These are phyloP conservation scores for Etheostoma spectabile DNA, from an alignment of 2,113 vertebrate genomes.

Conservation along the genomic window DNA sequence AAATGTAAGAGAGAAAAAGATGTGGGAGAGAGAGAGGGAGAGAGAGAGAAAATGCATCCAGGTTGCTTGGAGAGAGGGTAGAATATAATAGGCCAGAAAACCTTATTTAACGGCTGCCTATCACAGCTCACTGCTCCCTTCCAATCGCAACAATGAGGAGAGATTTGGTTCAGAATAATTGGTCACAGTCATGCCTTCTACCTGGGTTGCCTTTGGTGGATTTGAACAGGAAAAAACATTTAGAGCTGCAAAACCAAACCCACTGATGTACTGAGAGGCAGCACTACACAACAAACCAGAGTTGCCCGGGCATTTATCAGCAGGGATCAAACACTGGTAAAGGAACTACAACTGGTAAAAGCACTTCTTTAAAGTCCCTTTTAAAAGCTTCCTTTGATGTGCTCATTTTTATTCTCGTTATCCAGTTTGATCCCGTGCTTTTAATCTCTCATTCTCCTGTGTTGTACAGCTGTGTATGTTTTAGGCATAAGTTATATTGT, in stretches of 20 bases:
- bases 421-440: constrained; percentile 13
- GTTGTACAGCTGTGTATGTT: background rate
- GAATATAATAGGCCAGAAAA: constrained; percentile 68
- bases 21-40: background rate
- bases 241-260: constrained; percentile 47
- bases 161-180: constrained; percentile 73
- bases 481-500: background rate
- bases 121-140: constrained; percentile 57
- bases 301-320: constrained; percentile 20
- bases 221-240: constrained; percentile 58
- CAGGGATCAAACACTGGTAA: constrained; percentile 17
- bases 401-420: constrained; percentile 17
- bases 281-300: constrained; percentile 25
- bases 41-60: constrained; percentile 46
- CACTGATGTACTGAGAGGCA: constrained; percentile 31
- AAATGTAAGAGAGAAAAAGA: background rate
- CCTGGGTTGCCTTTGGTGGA: constrained; percentile 66
- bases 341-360: constrained; percentile 27
- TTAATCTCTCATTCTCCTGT: constrained; percentile 1
- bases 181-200: constrained; percentile 76
- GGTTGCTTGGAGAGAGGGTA: constrained; percentile 43
- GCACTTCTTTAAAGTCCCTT: constrained; percentile 26
- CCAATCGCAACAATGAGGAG: constrained; percentile 64
- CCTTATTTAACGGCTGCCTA: constrained; percentile 72
- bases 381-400: constrained; percentile 30